Percentiles rank a stretch among this genome's conserved stretches.
Conservation (phyloP, 2,113 vertebrate species). For the Macheiramphus alcinus region DNA sequence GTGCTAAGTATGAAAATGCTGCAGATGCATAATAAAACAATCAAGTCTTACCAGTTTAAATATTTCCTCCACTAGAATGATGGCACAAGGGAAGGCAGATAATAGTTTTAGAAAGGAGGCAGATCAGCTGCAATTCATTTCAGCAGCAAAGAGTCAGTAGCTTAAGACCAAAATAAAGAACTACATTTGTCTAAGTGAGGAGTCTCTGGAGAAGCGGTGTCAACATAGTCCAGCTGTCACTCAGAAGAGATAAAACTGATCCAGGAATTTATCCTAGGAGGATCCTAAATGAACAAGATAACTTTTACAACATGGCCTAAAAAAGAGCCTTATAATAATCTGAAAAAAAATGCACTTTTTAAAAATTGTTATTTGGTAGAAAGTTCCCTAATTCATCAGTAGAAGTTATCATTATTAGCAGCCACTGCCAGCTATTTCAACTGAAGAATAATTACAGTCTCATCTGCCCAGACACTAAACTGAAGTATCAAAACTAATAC, state of each 20-base stretch:
- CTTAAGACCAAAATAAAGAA: not conserved
- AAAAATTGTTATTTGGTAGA: not conserved
- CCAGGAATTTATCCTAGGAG: not conserved
- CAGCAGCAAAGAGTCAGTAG: not conserved
- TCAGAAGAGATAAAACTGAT: not conserved
- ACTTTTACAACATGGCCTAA: not conserved
- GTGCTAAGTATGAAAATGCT: not conserved
- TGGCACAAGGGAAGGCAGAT: not conserved
- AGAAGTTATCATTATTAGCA: not conserved
- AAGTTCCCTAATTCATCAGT: not conserved
- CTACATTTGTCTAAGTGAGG: not conserved
- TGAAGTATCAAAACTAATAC: not conserved
- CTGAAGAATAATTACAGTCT: not conserved
- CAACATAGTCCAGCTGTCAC: not conserved
- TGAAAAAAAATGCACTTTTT: not conserved
- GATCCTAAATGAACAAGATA: not conserved
- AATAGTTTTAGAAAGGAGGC: not conserved
- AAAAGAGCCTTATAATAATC: not conserved
- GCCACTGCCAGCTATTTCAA: not conserved
- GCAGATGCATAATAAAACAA: not conserved
- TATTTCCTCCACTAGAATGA: not conserved
- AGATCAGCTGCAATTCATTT: not conserved
- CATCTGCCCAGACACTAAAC: not conserved
- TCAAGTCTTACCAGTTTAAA: not conserved
- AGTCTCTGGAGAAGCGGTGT: not conserved